phyloP scores from a whole-genome alignment of 2,888 invertebrate species.

The Xanthia togata region DNA sequence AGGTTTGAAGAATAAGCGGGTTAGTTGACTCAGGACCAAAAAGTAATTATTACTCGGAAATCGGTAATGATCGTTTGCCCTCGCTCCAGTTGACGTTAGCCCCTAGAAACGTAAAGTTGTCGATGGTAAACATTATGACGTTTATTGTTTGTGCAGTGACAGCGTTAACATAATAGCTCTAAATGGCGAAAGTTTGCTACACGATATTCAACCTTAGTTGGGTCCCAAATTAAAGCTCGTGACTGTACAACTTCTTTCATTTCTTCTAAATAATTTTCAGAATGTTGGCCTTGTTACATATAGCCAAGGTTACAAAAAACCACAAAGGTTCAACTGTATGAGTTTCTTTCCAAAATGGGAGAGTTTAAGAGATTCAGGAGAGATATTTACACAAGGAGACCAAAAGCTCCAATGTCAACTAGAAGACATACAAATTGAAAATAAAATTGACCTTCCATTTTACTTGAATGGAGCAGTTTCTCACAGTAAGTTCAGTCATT shows the following conservation, averaged over 20 bases:
- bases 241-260: not conserved
- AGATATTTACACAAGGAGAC: conserved; percentile 74
- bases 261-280: conserved; percentile 64
- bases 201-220: no score
- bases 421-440: conserved; percentile 75
- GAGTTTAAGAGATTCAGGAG: conserved; percentile 72
- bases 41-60: no score
- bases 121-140: no score
- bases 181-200: no score
- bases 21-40: no score
- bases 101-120: no score
- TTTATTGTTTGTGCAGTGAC: no score
- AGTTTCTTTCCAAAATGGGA: conserved; percentile 83
- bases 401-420: conserved; percentile 72
- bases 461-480: conserved; percentile 65
- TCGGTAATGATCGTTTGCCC: no score
- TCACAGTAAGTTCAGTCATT: conserved; percentile 28
- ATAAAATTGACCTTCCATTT: conserved; percentile 73
- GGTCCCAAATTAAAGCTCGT: no score
- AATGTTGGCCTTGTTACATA: conserved; percentile 71
- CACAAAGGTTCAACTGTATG: conserved; percentile 71
- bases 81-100: no score
- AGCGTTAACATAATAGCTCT: no score
- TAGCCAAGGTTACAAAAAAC: conserved; percentile 70
- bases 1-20: no score